Evolutionary conservation across 2,888 invertebrate genomes (phyloP), one percentile per base, ranked within the genome.

Genomic region (Parochlus steinenii): DNA sequence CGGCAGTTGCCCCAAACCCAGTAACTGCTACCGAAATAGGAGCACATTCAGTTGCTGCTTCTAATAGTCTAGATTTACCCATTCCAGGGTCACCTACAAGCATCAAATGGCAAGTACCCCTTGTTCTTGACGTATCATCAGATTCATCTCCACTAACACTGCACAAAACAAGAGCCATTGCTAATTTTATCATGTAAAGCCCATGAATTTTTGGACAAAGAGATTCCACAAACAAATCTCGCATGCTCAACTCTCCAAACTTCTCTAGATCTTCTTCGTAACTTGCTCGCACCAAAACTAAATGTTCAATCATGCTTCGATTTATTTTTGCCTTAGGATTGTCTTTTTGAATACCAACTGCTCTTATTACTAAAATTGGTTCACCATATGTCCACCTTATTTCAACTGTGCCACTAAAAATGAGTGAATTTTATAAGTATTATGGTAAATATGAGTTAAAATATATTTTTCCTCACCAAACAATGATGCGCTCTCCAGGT

Each of bases 61-160:
- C 70, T 17, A 90, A 61, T 33, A 90, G 59, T 54, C 87, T 83
- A 0, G 89, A 87, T 53, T 89, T 89, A 5, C 85, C 89, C 2
- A 87, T 86, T 10, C 89, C 87, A 51, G 78, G 74, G 63, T 90
- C 90, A 4, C 90, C 90, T 15, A 89, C 79, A 17, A 92, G 54
- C 33, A 90, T 60, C 41, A 90, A 59, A 61, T 92, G 90, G 14
- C 82, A 74, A 50, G 89, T 83, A 3, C 85, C 83, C 40, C 90
- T 54, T 2, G 65, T 63, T 47, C 62, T 62, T 19, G 64, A 61
- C 16, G 64, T 55, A 31, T 50, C 54, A 6, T 55, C 48, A 41
- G 58, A 58, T 29, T 55, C 45, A 35, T 63, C 61, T 16, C 58
- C 54, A 42, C 53, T n/a, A 5, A 39, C 37, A 43, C 63, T 15